Base-by-base conservation (phyloP, 1,140 invertebrate genomes). In the Anoplophora glabripennis region DNA sequence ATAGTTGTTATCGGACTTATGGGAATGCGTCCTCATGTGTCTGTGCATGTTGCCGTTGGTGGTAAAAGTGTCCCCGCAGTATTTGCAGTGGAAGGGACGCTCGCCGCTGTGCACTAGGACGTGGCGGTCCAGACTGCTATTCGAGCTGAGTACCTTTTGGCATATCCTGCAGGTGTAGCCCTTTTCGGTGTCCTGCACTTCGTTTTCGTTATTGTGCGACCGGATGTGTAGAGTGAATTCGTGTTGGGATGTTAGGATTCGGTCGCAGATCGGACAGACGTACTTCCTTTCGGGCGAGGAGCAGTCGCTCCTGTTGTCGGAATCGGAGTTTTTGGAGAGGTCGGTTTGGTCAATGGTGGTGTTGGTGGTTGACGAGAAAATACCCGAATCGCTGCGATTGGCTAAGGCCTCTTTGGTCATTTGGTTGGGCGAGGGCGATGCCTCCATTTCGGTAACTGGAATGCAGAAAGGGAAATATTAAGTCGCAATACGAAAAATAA, bases 21-120 rank as follows among this genome's bases (percentile, higher is more conserved):
- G 76, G 59, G 78, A 79, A 74, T 89, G 88, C 0, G 87, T 90
- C 51, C 89, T 79, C 78, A 90, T 84, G 71, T 94, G 92, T 18
- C 90, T 78, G 69, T 92, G 89, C 89, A 94, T 92, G 73, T 92
- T 93, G 11, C 90, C 90, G 73, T 92, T 93, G 3, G 90, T 93
- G 33, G 89, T 92, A 76, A 94, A 95, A 3, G 89, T 85, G 75
- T 90, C 84, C 15, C 85, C 81, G 74, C 91, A 94, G 63, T 84
- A 82, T 66, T 84, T 84, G 75, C 92, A 94, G 65, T 86, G 85
- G 74, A 89, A 90, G 1, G 89, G 87, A 1, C 87, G 77, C 65
- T 90, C 87, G 1, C 86, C 86, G 1, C 86, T 87, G 69, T 91
- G 89, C 0, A 89, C 84, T 28, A 90, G 71, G 55, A 89, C 83